These are phyloP conservation scores for Cyclina sinensis DNA, from an alignment of 1,140 invertebrate species.

Conservation along the genomic window DNA sequence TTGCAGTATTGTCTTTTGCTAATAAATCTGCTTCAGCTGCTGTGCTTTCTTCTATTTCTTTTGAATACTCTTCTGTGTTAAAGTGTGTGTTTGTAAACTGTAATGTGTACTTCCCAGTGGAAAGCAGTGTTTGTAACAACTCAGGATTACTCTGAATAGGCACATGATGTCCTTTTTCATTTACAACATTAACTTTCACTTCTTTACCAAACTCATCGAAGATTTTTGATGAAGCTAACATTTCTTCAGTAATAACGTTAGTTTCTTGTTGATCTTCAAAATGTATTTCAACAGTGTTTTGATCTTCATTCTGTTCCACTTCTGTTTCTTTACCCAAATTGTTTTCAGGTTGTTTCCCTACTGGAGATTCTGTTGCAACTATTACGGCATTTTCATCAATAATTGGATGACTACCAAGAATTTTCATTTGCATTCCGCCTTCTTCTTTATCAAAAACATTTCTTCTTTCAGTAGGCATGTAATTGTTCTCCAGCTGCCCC, in stretches of 20 bases:
- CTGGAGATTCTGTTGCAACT: not conserved
- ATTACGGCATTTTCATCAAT: not conserved
- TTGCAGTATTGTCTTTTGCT: not conserved
- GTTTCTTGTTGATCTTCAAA: not conserved
- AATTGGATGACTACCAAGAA: not conserved
- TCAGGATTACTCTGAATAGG: conserved; percentile 34
- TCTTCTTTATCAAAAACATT: not conserved
- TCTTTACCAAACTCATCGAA: conserved; percentile 5
- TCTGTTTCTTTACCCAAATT: not conserved
- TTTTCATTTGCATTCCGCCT: not conserved
- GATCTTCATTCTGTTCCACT: not conserved
- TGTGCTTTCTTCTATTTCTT: not conserved
- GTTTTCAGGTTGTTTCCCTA: not conserved
- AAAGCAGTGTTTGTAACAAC: not conserved
- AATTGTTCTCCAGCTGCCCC: not conserved
- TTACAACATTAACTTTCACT: conserved; percentile 10
- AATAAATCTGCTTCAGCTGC: not conserved
- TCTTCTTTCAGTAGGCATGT: not conserved
- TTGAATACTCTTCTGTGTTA: not conserved
- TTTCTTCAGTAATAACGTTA: not conserved
- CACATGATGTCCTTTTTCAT: not conserved
- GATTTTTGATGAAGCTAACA: not conserved
- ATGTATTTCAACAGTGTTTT: not conserved
- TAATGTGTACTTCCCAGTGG: not conserved
- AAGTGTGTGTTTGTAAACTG: not conserved